phyloP scores from a whole-genome alignment of 1,140 invertebrate genomes.

The Schlechtendalia chinensis region DNA sequence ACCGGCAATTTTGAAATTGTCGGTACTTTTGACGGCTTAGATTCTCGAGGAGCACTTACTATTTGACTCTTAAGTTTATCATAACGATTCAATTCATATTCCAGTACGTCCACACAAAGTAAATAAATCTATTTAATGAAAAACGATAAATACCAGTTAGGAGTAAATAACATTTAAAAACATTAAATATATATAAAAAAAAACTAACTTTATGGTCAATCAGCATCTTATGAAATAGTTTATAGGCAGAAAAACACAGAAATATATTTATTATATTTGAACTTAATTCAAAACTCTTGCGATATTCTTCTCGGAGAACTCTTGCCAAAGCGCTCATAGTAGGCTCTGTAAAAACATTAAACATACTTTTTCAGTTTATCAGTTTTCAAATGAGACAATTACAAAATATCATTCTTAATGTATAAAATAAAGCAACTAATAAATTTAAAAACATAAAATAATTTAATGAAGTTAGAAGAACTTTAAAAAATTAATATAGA shows the following conservation, averaged over 20 bases:
- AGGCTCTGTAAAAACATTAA: constrained; percentile 71
- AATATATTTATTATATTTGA: constrained; percentile 97
- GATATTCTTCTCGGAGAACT: constrained; percentile 95
- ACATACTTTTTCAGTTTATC: no score
- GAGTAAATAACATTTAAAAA: constrained; percentile 54
- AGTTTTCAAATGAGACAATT: no score
- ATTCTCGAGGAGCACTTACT: constrained; percentile 64
- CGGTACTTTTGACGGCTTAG: constrained; percentile 22
- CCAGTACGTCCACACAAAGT: constrained; percentile 92
- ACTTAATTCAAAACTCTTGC: constrained; percentile 90
- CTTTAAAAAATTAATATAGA: no score
- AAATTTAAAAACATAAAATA: no score
- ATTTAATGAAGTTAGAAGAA: no score
- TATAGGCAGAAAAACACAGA: constrained; percentile 96
- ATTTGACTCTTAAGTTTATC: constrained; percentile 87
- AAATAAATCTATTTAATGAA: constrained; percentile 76
- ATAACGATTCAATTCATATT: constrained; percentile 88
- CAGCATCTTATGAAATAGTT: constrained; percentile 90
- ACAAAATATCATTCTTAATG: no score
- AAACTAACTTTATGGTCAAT: constrained; percentile 76
- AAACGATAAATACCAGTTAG: constrained; percentile 17
- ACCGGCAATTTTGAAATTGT: constrained; percentile 53
- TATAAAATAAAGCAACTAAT: no score
- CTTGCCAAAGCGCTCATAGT: constrained; percentile 89
- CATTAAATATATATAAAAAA: constrained; percentile 49